Evolutionary conservation across 92 coral and sea anemone genomes (phyloP), one percentile per base, ranked within the genome.

Genomic region (Nematostella vectensis): DNA sequence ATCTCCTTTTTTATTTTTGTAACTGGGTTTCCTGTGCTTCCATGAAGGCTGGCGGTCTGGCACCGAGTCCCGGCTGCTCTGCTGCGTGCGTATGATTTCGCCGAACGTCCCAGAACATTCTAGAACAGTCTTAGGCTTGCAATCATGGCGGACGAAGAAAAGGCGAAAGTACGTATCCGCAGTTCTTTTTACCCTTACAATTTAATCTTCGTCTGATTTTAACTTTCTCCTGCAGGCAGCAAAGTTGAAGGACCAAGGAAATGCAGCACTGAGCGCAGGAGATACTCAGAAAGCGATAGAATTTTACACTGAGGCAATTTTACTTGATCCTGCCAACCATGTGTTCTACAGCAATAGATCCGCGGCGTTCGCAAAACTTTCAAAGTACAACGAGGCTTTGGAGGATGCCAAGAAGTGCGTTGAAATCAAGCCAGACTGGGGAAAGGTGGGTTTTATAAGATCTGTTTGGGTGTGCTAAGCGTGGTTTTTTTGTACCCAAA

Each of bases 261-360:
- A 91, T 52, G 50, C 67, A 47, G 85, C 78, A 33, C 86, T 91
- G 11, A 72, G 78, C 26, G 63, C 72, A 19, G 83, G 83, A 50
- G 74, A 91, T 67, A n/a, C 70, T 18, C 61, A 63, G 8, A 83
- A 91, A 58, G 98, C 98, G 3, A 79, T 91, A 12, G 89, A 75
- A 45, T 65, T 63, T 2, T 91, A 91, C 67, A 91, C 91, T 0
- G 96, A 91, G 44, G 98, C 96, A 1, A 91, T 91, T n/a, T 31
- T 67, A 12, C 57, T 91, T 3, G 87, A 91, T 27, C 93, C 93
- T 2, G 65, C 76, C 9, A 82, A 91, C 48, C 98, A 91, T 58
- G 98, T 91, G 9, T 78, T 77, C 25, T 91, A 91, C 88, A 91
- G 98, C 71, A 91, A 91, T 37, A 55, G 98, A 54, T 86, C 98